Base-by-base conservation (phyloP, 2,113 vertebrate genomes). In the Tetraodon nigroviridis region DNA sequence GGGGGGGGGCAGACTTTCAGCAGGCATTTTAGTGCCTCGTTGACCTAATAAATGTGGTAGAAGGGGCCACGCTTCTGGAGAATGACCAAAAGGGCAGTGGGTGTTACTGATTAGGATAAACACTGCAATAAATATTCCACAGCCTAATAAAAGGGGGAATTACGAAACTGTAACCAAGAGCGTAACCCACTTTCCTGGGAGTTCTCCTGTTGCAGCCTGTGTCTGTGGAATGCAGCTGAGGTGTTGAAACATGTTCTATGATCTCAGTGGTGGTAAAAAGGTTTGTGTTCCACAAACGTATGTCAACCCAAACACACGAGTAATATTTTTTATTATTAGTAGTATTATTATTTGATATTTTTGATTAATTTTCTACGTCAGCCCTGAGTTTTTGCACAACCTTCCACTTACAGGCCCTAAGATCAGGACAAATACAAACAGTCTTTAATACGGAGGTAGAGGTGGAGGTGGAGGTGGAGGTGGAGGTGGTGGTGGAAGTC, bases 11-110 rank as follows among this genome's bases (percentile, higher is more conserved):
- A 47, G 51, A 60, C 61, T 61, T 72, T 48, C 40, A 50, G 32
- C 47, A 61, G 29, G 42, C 32, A 55, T 61, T 76, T 82, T 76
- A 78, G 24, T 66, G 69, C 68, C 45, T 69, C 40, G 47, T 4
- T 54, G 56, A 49, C 37, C 73, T 5, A 24, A 24, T 24, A 24
- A 24, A 24, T 46, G 61, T 41, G 24, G 76, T 67, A 58, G 77
- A n/a, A 65, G 71, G 22, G 52, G 52, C 64, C 55, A 21, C 61
- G 41, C 62, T 61, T n/a, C 19, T 8, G 0, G 24, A 40, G 29
- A 20, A 14, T 71, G 57, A 48, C 18, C 56, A 19, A 48, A 63
- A 70, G 68, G 61, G 19, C 24, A 18, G 42, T 50, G 17, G 40
- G 19, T 20, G 5, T 15, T 4, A 27, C 53, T 55, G 50, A 63